phyloP scores from a whole-genome alignment of 2,888 invertebrate species.

The Epiblema foenella region DNA sequence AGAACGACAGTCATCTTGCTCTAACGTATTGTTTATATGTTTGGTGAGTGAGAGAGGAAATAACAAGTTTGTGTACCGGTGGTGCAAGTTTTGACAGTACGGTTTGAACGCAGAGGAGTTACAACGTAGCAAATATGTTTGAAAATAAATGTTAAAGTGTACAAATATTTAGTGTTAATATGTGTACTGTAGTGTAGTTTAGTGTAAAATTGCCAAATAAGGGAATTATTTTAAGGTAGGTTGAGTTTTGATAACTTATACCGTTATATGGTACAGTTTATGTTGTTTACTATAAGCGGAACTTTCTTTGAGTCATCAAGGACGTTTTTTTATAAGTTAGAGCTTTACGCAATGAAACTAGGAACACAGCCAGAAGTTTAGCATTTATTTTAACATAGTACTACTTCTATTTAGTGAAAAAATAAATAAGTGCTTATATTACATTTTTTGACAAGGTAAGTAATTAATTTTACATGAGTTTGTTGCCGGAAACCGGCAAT shows the following conservation, averaged over 20 bases:
- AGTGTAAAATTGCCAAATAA: constrained; percentile 29
- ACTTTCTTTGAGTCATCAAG: constrained; percentile 78
- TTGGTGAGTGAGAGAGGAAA: constrained; percentile 52
- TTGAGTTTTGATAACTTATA: constrained; percentile 48
- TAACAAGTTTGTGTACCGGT: constrained; percentile 74
- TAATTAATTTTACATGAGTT: no score
- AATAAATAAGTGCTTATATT: no score
- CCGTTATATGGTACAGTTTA: constrained; percentile 57
- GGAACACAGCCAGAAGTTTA: not conserved
- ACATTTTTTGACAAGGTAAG: no score
- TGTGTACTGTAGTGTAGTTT: constrained; percentile 46
- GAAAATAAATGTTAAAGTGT: constrained; percentile 51
- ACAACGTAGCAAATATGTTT: constrained; percentile 64
- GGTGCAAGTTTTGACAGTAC: constrained; percentile 83
- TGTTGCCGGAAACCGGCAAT: not conserved
- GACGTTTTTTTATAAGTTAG: constrained; percentile 54
- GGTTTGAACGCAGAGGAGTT: constrained; percentile 68
- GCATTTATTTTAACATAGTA: not conserved
- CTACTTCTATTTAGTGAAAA: no score
- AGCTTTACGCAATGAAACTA: constrained; percentile 35
- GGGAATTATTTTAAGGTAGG: constrained; percentile 51
- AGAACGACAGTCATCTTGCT: constrained; percentile 55
- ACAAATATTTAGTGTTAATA: constrained; percentile 51
- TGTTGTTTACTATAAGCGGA: constrained; percentile 58
- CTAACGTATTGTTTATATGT: constrained; percentile 36